Conservation (phyloP, 2,888 invertebrate genomes). For the Habrosyne pyritoides region DNA sequence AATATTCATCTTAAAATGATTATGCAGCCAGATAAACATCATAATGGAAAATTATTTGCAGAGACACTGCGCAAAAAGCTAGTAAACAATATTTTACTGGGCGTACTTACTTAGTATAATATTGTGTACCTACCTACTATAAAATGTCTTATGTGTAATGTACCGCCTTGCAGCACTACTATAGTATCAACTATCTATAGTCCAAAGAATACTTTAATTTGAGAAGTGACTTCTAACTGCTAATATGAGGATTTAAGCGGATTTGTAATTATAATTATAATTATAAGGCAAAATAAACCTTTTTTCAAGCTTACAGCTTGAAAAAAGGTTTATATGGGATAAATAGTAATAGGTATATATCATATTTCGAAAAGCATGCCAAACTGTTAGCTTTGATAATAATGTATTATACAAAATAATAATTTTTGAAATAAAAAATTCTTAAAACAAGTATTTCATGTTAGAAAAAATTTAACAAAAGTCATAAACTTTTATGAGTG, state of each 20-base stretch:
- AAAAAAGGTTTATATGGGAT: not conserved
- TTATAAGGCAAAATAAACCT: too few species aligned
- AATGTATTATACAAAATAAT: too few species aligned
- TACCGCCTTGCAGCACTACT: constrained; percentile 19
- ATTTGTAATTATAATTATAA: not conserved
- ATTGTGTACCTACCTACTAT: constrained; percentile 29
- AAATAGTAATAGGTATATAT: not conserved
- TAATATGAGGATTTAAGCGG: not conserved
- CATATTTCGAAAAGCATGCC: not conserved
- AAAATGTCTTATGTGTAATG: constrained; percentile 27
- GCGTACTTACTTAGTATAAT: constrained; percentile 36
- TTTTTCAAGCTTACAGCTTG: too few species aligned
- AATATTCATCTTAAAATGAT: constrained; percentile 30
- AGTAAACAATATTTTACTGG: constrained; percentile 54
- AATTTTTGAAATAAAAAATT: not conserved
- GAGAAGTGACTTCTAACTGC: not conserved
- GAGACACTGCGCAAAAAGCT: constrained; percentile 57
- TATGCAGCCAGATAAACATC: constrained; percentile 44
- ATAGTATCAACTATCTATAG: constrained; percentile 25
- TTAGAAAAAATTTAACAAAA: not conserved
- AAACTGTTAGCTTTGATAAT: not conserved
- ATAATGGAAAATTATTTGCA: constrained; percentile 53
- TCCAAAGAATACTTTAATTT: constrained; percentile 21
- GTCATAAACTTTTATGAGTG: constrained; percentile 7
- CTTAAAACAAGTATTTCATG: constrained; percentile 24